phyloP scores from a whole-genome alignment of 53 echinoderm and acorn worm species.

The Paracentrotus lividus region DNA sequence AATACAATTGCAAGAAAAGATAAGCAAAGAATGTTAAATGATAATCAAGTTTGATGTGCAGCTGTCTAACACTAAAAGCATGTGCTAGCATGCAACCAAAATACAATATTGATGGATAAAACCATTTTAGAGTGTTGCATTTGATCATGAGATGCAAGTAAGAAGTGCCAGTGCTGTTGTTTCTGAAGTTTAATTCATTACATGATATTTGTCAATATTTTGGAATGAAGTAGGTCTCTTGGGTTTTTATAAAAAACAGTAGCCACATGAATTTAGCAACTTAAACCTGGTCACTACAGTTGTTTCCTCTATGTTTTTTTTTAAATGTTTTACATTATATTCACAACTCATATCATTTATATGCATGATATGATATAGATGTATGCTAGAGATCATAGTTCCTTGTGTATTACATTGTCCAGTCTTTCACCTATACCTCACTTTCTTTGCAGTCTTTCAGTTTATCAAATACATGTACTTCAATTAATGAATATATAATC shows the following conservation, averaged over 20 bases:
- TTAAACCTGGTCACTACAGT: not conserved
- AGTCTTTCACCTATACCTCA: constrained; percentile 16
- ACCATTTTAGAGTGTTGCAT: not conserved
- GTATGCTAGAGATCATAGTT: not conserved
- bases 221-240: no score
- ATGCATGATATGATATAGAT: constrained; percentile 22
- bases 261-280: no score
- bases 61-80: constrained; percentile 50
- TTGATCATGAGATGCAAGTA: not conserved
- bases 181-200: not conserved
- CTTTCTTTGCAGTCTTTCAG: not conserved
- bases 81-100: constrained; percentile 60
- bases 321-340: constrained; percentile 5
- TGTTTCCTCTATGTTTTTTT: not conserved
- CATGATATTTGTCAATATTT: not conserved
- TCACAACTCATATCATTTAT: not conserved
- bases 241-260: no score
- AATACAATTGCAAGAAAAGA: not conserved
- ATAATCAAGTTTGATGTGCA: constrained; percentile 12
- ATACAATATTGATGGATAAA: not conserved
- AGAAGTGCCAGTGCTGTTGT: not conserved
- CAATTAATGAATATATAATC: not conserved
- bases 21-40: not conserved
- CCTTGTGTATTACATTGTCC: not conserved
- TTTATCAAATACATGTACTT: not conserved